These are phyloP conservation scores for Rotaria macrura DNA, from an alignment of 2,888 invertebrate species.

Conservation along the genomic window DNA sequence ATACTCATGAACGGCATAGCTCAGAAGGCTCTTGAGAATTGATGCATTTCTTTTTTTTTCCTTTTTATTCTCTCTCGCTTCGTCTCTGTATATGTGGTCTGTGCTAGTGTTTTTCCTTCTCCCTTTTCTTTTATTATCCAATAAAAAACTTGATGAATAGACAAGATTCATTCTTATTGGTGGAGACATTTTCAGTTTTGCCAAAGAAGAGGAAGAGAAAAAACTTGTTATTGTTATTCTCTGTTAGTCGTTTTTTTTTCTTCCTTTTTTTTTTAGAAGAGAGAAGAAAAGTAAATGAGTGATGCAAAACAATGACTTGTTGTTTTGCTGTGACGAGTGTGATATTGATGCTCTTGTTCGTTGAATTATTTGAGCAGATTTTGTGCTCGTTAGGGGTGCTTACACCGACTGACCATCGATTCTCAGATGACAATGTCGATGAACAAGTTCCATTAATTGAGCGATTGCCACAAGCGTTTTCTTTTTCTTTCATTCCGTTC, in stretches of 20 bases:
- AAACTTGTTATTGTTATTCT: too few species aligned
- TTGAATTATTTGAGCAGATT: conserved; percentile 3
- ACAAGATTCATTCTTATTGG: not conserved
- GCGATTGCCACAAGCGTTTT: conserved; percentile 14
- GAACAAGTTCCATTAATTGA: conserved; percentile 12
- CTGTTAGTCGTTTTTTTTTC: too few species aligned
- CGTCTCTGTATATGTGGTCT: too few species aligned
- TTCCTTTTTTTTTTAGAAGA: not conserved
- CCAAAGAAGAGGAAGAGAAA: too few species aligned
- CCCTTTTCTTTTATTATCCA: not conserved
- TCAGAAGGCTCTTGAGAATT: conserved; percentile 3
- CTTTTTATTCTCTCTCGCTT: not conserved
- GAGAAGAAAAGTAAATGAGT: not conserved
- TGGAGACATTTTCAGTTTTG: not conserved
- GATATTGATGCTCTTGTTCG: not conserved
- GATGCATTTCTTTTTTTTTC: not conserved
- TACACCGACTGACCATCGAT: not conserved
- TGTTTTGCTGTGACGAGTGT: not conserved
- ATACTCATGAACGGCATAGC: not conserved
- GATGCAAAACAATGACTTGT: not conserved
- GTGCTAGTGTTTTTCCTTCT: not conserved
- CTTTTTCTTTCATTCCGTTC: not conserved
- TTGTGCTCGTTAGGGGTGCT: not conserved
- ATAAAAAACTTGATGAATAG: not conserved
- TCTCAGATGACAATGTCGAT: not conserved